A percentile compares a stretch with the other conserved stretches of the same genome.
phyloP scores from a whole-genome alignment of 2,113 vertebrate genomes.

The Odontesthes bonariensis region DNA sequence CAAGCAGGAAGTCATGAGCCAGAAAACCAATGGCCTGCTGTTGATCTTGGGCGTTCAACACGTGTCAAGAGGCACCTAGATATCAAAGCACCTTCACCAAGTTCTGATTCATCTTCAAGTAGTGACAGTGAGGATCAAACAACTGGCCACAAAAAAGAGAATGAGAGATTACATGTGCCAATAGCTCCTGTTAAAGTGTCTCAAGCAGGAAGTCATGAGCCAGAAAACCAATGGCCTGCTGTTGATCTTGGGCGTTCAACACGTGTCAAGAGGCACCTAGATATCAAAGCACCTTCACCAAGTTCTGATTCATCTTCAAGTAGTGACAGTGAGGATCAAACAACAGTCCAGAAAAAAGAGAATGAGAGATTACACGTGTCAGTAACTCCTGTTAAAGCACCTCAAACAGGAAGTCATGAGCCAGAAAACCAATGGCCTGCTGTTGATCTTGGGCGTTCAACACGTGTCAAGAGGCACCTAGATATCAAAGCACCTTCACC shows the following conservation, averaged over 20 bases:
- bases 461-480: conserved; percentile 3
- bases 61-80: conserved; percentile 5
- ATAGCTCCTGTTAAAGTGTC: not conserved
- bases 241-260: not conserved
- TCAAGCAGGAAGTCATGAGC: fast-evolving
- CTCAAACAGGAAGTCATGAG: fast-evolving
- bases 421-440: not conserved
- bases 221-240: conserved; percentile 10
- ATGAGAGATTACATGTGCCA: fast-evolving
- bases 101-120: conserved; percentile 9
- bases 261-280: not conserved
- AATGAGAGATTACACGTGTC: not conserved
- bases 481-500: conserved; percentile 11
- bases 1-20: not conserved
- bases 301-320: conserved; percentile 4
- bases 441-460: not conserved
- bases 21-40: not conserved
- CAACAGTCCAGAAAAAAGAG: not conserved
- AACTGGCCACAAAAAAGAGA: not conserved
- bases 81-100: conserved; percentile 20
- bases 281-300: conserved; percentile 32
- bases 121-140: conserved; percentile 37
- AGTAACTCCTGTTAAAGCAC: not conserved
- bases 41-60: conserved; percentile 1
- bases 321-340: conserved; percentile 34